These are phyloP conservation scores for Bradypodion pumilum DNA, from an alignment of 2,797 vertebrate species.

Conservation along the genomic window DNA sequence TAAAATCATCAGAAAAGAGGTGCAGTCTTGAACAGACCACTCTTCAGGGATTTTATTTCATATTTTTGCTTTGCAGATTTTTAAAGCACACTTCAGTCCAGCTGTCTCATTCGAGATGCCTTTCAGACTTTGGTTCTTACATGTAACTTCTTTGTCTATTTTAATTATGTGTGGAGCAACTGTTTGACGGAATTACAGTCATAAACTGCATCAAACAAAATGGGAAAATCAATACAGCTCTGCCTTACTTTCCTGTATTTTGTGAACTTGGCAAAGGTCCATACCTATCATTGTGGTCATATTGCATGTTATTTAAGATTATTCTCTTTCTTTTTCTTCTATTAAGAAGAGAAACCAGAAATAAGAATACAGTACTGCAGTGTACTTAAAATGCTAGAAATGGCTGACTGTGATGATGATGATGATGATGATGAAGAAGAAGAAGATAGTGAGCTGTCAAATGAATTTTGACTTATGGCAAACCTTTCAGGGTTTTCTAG, in stretches of 20 bases:
- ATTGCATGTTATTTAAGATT: constrained; percentile 19
- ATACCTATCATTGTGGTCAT: constrained; percentile 23
- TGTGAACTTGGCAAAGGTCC: constrained; percentile 35
- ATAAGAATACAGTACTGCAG: not conserved
- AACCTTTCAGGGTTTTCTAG: too few species aligned
- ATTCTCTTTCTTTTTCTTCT: constrained; percentile 2
- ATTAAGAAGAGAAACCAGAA: not conserved
- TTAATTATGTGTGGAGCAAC: constrained; percentile 11
- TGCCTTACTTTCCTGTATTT: constrained; percentile 43
- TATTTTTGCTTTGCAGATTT: not conserved
- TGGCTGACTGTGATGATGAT: not conserved
- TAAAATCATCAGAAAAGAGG: not conserved
- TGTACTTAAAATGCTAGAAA: constrained; percentile 6
- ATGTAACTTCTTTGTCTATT: constrained; percentile 28
- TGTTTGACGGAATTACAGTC: constrained; percentile 40
- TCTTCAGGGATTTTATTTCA: not conserved
- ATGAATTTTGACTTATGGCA: too few species aligned
- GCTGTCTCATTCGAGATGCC: not conserved
- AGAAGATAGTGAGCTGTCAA: too few species aligned
- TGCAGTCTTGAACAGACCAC: not conserved
- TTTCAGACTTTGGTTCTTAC: constrained; percentile 2
- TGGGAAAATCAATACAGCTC: constrained; percentile 15
- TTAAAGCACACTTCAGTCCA: not conserved
- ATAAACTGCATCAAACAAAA: constrained; percentile 26
- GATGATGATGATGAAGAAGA: too few species aligned